A percentile compares a stretch with the other conserved stretches of the same genome.
Conservation (phyloP, 2,888 invertebrate species). For the Caradrina clavipalpis region DNA sequence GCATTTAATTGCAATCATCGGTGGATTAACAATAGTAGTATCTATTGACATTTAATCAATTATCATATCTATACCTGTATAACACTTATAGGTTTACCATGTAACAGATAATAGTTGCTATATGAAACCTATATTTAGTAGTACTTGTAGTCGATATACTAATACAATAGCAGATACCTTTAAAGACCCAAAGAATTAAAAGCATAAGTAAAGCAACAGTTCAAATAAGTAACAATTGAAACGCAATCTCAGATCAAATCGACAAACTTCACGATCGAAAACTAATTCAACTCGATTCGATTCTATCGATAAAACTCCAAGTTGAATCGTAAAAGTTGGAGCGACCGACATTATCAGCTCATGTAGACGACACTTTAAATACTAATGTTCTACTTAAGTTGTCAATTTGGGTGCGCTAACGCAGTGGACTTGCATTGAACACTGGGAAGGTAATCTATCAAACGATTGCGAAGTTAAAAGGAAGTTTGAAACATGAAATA, state of each 20-base stretch:
- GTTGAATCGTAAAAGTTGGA: conserved; percentile 25
- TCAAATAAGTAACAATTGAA: conserved; percentile 18
- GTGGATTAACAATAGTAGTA: conserved; percentile 10
- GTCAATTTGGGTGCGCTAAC: conserved; percentile 11
- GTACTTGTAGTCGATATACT: no score
- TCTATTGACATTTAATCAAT: conserved; percentile 15
- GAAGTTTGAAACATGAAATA: conserved; percentile 4
- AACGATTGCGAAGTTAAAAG: conserved; percentile 22
- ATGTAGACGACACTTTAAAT: conserved; percentile 37
- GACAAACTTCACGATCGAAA: conserved; percentile 21
- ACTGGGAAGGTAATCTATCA: conserved; percentile 29
- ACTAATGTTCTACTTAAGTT: conserved; percentile 24
- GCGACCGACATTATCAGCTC: conserved; percentile 25
- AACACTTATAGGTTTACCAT: neutral
- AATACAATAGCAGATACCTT: no score
- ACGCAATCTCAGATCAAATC: conserved; percentile 6
- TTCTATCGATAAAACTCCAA: conserved; percentile 27
- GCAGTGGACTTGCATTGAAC: conserved; percentile 9
- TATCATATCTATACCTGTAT: neutral
- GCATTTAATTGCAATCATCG: conserved; percentile 12
- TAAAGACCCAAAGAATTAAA: neutral
- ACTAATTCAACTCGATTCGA: conserved; percentile 23
- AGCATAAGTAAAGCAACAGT: neutral
- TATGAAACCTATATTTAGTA: no score
- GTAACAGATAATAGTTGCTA: neutral